Evolutionary conservation across 2,888 invertebrate species (phyloP), one percentile per base, ranked within the genome.

Genomic region (Macaria liturata): DNA sequence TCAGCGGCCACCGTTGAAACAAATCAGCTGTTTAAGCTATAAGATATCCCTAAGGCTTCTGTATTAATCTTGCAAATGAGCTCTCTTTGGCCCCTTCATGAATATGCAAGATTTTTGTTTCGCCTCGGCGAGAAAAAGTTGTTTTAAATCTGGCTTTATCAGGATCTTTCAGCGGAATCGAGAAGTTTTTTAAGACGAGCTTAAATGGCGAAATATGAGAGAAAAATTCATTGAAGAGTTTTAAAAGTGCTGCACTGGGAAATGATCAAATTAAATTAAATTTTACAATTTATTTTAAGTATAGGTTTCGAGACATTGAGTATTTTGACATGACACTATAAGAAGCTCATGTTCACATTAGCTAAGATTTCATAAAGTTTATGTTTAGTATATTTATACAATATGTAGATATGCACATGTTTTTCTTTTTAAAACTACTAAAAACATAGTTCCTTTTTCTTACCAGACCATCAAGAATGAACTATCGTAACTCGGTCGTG

Each of bases 51-150:
- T 71, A 55, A 70, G 71, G 68, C 67, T 75, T 72, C 56, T 46
- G 71, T 70, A 76, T 81, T 77, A 78, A 80, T 79, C 75, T 79
- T 75, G 76, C 76, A 76, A 81, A 81, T 81, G 75, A 80, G 76
- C 56, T 64, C 61, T 65, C 67, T 65, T 65, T 56, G 55, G 65
- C 64, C 57, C 57, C 55, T 59, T 75, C 72, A 79, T 81, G 81
- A 80, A 81, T 81, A 81, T 81, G 74, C 76, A 80, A 67, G 61
- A 66, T 65, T 73, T 72, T 72, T 67, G 64, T 54, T 62, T 61
- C 59, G 32, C 48, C 42, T 59, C 49, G 53, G 46, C 53, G 57
- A 59, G 65, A 66, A 68, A 68, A 66, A 66, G 65, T 65, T 65
- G 59, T 48, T 57, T 53, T 64, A 62, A 65, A 64, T 61, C 63